Percentiles rank a stretch among this genome's conserved stretches.
These are phyloP conservation scores for Osmerus eperlanus DNA, from an alignment of 2,113 vertebrate species.

Conservation along the genomic window DNA sequence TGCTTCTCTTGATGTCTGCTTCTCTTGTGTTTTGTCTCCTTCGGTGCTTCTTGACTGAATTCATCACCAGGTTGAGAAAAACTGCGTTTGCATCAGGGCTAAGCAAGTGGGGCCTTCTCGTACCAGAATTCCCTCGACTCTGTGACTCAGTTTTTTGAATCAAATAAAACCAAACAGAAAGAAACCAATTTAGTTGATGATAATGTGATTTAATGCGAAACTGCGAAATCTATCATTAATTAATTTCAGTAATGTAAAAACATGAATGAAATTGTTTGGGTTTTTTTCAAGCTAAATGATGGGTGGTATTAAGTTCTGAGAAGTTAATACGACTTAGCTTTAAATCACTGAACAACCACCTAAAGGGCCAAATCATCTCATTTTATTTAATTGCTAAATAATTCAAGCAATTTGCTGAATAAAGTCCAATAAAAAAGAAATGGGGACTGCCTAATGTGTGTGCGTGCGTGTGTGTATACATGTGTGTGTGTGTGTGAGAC, in stretches of 20 bases:
- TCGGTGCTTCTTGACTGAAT: neutral
- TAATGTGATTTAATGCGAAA: neutral
- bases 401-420: conserved; percentile 29
- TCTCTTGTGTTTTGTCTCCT: neutral
- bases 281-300: neutral
- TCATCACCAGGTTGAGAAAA: neutral
- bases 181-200: neutral
- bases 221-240: conserved; percentile 16
- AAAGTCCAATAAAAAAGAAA: conserved; percentile 13
- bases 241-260: conserved; percentile 8
- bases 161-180: neutral
- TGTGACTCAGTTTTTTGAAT: neutral
- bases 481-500: conserved; percentile 5
- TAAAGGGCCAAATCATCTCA: conserved; percentile 10
- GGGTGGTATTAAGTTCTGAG: neutral
- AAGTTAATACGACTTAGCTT: conserved; percentile 11
- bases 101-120: neutral
- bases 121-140: neutral
- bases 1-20: neutral
- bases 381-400: conserved; percentile 24
- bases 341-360: conserved; percentile 16
- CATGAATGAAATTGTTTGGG: neutral
- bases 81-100: neutral
- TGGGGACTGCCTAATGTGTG: conserved; percentile 4
- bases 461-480: neutral